These are phyloP conservation scores for Novumbra hubbsi DNA, from an alignment of 2,797 vertebrate genomes.

Conservation along the genomic window DNA sequence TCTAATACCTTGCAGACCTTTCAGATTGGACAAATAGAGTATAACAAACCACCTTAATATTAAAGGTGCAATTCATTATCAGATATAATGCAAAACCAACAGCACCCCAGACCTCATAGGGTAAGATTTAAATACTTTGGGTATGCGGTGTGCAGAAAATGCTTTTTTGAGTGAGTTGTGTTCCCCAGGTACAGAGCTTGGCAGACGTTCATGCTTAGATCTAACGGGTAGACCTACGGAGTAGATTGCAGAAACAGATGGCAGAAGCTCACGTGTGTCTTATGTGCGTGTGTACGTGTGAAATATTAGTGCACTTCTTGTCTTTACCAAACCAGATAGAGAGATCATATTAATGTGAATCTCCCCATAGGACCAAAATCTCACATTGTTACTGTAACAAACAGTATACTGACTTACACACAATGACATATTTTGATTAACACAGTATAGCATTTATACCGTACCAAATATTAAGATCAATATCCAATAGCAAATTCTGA, in stretches of 20 bases:
- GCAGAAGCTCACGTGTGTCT: slow-evolving; percentile 21
- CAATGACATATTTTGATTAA: too few species aligned
- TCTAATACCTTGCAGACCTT: too few species aligned
- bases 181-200: not conserved
- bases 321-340: not conserved
- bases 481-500: too few species aligned
- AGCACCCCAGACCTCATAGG: too few species aligned
- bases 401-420: not conserved
- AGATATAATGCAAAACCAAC: too few species aligned
- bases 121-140: not conserved
- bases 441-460: too few species aligned
- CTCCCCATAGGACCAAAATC: not conserved
- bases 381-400: not conserved
- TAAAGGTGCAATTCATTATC: too few species aligned
- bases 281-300: slow-evolving; percentile 1
- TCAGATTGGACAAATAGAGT: too few species aligned
- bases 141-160: not conserved
- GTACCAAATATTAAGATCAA: too few species aligned
- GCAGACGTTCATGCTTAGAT: not conserved
- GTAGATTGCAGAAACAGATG: not conserved
- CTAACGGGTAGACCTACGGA: not conserved
- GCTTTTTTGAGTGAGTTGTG: not conserved
- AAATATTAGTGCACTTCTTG: not conserved
- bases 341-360: not conserved
- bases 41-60: too few species aligned